Evolutionary conservation across 1,140 invertebrate genomes (phyloP), one percentile per base, ranked within the genome.

Genomic region (Bombus sibiricus): DNA sequence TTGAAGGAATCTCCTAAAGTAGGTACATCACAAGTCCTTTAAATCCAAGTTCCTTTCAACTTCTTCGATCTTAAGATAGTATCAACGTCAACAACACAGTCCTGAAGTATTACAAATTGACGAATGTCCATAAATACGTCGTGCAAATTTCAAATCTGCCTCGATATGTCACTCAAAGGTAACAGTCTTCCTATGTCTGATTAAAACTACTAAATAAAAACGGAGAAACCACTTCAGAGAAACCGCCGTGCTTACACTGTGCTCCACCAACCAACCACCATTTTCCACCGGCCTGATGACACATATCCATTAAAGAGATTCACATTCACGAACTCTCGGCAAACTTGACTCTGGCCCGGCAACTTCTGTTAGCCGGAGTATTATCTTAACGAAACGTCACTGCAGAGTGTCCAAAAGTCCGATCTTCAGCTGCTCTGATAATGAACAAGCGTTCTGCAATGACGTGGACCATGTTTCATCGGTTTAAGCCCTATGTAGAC

Each of bases 331-430:
- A 74, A 47, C 39, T 75, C 12, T 34, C 32, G 53, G n/a, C n/a
- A 75, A 47, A 43, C 39, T 47, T 39, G 22, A 37, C 25, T 59
- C 2, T 34, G 15, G 3, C 68, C 25, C 3, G 4, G 59, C 22
- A 47, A 74, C 34, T 81, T 72, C 53, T n/a, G 37, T 6, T 57
- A 32, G n/a, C 28, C 47, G 34, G 9, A 22, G n/a, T 34, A 59
- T 81, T 72, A 72, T 81, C 77, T 68, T 1, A 10, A 13, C 41
- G 68, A 41, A 81, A 71, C 68, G 79, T 81, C 68, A 59, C 47
- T n/a, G 37, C 68, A 39, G 47, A 81, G 8, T 72, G 68, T 72
- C 79, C 47, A 41, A 81, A 72, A 72, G 68, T 81, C 37, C 66
- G 57, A 47, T 71, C 71, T 66, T 62, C 69, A 8, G 12, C 12